These are phyloP conservation scores for Paratrypauchen microcephalus DNA, from an alignment of 2,797 vertebrate species.

Conservation along the genomic window DNA sequence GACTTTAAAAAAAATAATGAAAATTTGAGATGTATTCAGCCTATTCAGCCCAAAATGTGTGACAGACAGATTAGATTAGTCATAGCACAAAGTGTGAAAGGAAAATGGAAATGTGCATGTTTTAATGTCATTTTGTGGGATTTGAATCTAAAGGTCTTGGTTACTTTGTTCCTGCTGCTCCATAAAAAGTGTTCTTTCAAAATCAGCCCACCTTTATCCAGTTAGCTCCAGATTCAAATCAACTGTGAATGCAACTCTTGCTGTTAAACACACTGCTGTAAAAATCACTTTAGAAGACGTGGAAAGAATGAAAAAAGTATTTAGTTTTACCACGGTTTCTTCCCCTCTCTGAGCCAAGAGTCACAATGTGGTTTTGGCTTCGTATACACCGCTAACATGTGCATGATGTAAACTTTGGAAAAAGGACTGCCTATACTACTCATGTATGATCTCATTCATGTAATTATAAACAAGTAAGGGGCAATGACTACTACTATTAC, in stretches of 20 bases:
- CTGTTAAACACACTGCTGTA: not conserved
- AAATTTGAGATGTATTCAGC: not conserved
- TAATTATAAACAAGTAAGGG: no score
- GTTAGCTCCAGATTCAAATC: slow-evolving; percentile 13
- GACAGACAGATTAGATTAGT: not conserved
- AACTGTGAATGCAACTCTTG: not conserved
- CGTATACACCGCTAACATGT: slow-evolving; percentile 12
- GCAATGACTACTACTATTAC: no score
- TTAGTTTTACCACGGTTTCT: slow-evolving; percentile 16
- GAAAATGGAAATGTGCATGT: not conserved
- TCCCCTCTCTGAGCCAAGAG: slow-evolving; percentile 36
- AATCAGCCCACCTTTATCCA: slow-evolving; percentile 13
- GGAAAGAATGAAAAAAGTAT: slow-evolving; percentile 7
- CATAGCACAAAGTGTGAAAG: not conserved
- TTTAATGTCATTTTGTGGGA: not conserved
- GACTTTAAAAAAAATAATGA: not conserved
- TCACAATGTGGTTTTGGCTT: slow-evolving; percentile 37
- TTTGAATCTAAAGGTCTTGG: not conserved
- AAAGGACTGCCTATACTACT: not conserved
- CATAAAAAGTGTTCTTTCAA: slow-evolving; percentile 11
- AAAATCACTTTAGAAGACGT: slow-evolving; percentile 13
- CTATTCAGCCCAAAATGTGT: not conserved
- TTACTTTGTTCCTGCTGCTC: slow-evolving; percentile 6
- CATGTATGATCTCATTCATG: no score
- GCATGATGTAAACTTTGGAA: not conserved